phyloP scores from a whole-genome alignment of 2,113 vertebrate genomes.

The Gallinago media region DNA sequence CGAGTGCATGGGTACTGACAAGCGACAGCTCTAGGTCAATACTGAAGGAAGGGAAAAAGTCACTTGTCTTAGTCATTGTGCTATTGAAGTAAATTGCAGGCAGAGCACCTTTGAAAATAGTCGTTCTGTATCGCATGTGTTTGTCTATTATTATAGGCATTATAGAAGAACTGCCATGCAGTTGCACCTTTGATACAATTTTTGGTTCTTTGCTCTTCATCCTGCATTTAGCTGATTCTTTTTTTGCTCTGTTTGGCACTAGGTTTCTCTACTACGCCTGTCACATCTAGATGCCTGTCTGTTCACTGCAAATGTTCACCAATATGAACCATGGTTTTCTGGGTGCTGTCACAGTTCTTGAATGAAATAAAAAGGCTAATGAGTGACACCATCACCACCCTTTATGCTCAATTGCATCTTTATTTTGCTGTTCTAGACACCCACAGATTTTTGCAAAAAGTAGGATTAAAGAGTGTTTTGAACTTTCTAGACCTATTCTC shows the following conservation, averaged over 20 bases:
- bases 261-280: neutral
- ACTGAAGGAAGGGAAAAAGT: neutral
- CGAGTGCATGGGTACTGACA: neutral
- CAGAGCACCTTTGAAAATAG: neutral
- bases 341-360: neutral
- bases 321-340: neutral
- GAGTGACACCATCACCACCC: neutral
- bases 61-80: neutral
- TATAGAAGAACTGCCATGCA: neutral
- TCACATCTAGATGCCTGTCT: neutral
- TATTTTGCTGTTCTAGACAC: neutral
- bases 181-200: neutral
- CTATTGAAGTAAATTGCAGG: neutral
- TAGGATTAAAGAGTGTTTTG: neutral
- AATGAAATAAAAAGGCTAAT: neutral
- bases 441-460: neutral
- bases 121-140: neutral
- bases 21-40: neutral
- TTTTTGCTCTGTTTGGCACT: neutral
- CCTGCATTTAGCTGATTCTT: neutral
- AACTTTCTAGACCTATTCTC: neutral
- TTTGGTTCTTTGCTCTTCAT: neutral
- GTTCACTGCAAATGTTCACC: neutral
- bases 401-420: neutral
- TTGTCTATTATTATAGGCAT: neutral